These are phyloP conservation scores for Neoarius graeffei DNA, from an alignment of 2,113 vertebrate genomes.

Conservation along the genomic window DNA sequence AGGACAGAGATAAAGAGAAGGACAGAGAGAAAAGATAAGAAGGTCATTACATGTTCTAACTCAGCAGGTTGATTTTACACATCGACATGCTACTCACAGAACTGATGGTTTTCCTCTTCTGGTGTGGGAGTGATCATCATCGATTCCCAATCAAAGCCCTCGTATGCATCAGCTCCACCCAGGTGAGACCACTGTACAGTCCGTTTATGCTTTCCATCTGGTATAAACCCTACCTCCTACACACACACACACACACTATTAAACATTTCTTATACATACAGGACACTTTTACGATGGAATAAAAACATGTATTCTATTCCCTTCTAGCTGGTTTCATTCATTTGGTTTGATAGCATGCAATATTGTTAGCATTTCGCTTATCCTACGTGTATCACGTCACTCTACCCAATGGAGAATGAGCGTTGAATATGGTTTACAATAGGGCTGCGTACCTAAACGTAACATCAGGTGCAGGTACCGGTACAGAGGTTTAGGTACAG, in stretches of 20 bases:
- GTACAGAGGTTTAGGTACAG: no score
- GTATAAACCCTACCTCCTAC: constrained; percentile 76
- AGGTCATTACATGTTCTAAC: neutral
- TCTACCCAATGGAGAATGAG: no score
- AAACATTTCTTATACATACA: neutral
- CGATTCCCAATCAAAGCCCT: constrained; percentile 74
- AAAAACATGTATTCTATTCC: no score
- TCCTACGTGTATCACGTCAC: no score
- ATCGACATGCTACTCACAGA: constrained; percentile 62
- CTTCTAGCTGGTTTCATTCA: no score
- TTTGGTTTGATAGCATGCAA: no score
- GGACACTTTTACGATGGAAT: no score
- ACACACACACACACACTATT: neutral
- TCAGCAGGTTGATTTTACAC: neutral
- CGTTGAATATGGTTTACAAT: no score
- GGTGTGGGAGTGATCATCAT: constrained; percentile 67
- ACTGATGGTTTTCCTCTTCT: constrained; percentile 70
- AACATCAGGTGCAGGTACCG: no score
- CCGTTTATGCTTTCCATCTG: constrained; percentile 49
- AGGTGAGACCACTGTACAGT: constrained; percentile 67
- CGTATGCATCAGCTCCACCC: constrained; percentile 62
- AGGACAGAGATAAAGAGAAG: constrained; percentile 3
- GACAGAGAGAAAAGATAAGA: neutral
- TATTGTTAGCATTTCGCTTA: no score
- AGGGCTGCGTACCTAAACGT: no score